Percentiles rank a stretch among this genome's conserved stretches.
These are phyloP conservation scores for Batillaria attramentaria DNA, from an alignment of 1,140 invertebrate genomes.

Conservation along the genomic window DNA sequence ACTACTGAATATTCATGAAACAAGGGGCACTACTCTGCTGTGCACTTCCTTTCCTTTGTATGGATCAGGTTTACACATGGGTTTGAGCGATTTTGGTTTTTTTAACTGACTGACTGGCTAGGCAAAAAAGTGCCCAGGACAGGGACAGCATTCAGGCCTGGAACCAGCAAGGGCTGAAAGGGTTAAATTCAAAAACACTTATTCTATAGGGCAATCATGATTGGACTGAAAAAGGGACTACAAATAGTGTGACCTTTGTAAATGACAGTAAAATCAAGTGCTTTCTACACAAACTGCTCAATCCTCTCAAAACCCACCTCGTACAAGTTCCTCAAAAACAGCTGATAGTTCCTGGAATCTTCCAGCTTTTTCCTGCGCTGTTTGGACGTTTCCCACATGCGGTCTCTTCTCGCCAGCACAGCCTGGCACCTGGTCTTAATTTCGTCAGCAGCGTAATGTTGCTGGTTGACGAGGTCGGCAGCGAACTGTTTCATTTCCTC, in stretches of 20 bases:
- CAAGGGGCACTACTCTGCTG: too few species aligned
- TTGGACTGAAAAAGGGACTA: too few species aligned
- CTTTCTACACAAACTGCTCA: neutral
- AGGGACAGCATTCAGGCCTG: too few species aligned
- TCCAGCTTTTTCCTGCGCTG: constrained; percentile 85
- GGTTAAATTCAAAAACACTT: too few species aligned
- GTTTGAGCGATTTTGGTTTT: too few species aligned
- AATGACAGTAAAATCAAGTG: neutral
- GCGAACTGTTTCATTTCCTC: constrained; percentile 93
- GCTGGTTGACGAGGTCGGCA: constrained; percentile 90
- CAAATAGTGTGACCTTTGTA: neutral
- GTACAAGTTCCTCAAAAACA: constrained; percentile 97
- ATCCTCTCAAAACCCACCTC: constrained; percentile 82
- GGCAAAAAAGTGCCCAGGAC: too few species aligned
- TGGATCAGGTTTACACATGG: too few species aligned
- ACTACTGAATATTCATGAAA: too few species aligned
- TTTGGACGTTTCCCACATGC: constrained; percentile 88
- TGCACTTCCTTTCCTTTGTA: too few species aligned
- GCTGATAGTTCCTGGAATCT: constrained; percentile 94
- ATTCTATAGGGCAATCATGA: too few species aligned
- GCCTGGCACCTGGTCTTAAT: constrained; percentile 88
- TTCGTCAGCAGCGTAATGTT: constrained; percentile 98
- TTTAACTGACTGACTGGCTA: too few species aligned
- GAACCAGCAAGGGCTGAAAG: too few species aligned
- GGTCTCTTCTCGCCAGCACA: constrained; percentile 86